Evolutionary conservation across 2,888 invertebrate genomes (phyloP).

Genomic region (Hypomecis punctinalis): DNA sequence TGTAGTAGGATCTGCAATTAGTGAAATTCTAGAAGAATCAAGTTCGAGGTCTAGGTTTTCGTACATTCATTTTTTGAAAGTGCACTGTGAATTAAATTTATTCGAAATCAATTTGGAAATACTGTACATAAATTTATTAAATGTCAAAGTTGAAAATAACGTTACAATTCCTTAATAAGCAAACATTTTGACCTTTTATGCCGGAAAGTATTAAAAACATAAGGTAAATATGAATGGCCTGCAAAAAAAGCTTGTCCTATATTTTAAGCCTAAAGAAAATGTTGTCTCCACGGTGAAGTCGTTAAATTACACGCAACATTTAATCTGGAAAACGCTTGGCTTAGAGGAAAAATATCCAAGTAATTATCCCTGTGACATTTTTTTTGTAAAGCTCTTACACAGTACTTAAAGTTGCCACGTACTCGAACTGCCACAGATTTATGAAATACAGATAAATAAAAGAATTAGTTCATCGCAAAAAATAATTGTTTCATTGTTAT

Average conservation of each 20-base stretch:
- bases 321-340: conserved; percentile 54
- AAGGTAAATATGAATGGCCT: not conserved
- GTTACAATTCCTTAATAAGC: too few species aligned
- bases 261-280: conserved; percentile 50
- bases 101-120: too few species aligned
- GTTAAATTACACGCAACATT: conserved; percentile 67
- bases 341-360: conserved; percentile 53
- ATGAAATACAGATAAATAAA: not conserved
- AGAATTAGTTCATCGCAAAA: too few species aligned
- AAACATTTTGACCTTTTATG: too few species aligned
- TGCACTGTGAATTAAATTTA: too few species aligned
- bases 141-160: too few species aligned
- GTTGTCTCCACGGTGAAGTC: conserved; percentile 53
- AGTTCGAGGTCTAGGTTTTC: too few species aligned
- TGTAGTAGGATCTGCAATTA: too few species aligned
- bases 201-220: not conserved
- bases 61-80: too few species aligned
- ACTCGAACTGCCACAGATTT: not conserved
- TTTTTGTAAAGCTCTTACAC: conserved; percentile 28
- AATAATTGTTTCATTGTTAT: too few species aligned
- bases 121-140: too few species aligned
- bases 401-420: not conserved
- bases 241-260: conserved; percentile 12
- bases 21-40: too few species aligned
- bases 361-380: conserved; percentile 44